phyloP scores from a whole-genome alignment of 2,888 invertebrate species.

The Ernsta delagoae region DNA sequence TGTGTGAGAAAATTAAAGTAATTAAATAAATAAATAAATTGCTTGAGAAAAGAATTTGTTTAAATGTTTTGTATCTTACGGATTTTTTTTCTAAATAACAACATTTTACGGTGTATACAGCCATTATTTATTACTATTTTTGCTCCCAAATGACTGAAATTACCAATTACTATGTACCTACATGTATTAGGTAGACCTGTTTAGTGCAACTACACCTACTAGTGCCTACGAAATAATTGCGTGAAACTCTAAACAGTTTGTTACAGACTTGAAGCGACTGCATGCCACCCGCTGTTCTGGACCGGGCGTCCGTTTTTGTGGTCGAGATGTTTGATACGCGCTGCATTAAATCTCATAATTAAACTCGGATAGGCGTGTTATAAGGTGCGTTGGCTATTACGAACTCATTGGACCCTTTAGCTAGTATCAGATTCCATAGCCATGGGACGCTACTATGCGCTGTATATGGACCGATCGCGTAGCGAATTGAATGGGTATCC shows the following conservation, averaged over 20 bases:
- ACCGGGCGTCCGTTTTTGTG: slow-evolving; percentile 55
- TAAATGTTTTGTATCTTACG: too few species aligned
- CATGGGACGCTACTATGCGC: not conserved
- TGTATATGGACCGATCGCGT: not conserved
- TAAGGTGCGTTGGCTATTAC: slow-evolving; percentile 41
- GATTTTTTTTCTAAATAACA: too few species aligned
- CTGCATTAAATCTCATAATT: slow-evolving; percentile 66
- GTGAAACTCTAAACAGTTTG: not conserved
- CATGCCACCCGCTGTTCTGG: slow-evolving; percentile 43
- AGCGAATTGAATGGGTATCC: not conserved
- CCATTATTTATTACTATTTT: too few species aligned
- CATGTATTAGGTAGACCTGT: too few species aligned
- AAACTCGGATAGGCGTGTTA: slow-evolving; percentile 56
- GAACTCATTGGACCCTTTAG: slow-evolving; percentile 37
- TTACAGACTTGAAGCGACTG: slow-evolving; percentile 40
- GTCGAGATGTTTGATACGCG: slow-evolving; percentile 56
- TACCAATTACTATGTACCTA: too few species aligned
- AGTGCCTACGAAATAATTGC: too few species aligned
- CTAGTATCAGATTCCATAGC: slow-evolving; percentile 10
- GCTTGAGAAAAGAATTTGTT: too few species aligned
- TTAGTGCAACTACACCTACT: too few species aligned
- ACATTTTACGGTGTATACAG: too few species aligned
- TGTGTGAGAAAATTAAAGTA: too few species aligned
- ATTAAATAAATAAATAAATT: too few species aligned
- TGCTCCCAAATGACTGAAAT: too few species aligned